phyloP scores from a whole-genome alignment of 2,888 invertebrate genomes.

The Monochamus alternatus region DNA sequence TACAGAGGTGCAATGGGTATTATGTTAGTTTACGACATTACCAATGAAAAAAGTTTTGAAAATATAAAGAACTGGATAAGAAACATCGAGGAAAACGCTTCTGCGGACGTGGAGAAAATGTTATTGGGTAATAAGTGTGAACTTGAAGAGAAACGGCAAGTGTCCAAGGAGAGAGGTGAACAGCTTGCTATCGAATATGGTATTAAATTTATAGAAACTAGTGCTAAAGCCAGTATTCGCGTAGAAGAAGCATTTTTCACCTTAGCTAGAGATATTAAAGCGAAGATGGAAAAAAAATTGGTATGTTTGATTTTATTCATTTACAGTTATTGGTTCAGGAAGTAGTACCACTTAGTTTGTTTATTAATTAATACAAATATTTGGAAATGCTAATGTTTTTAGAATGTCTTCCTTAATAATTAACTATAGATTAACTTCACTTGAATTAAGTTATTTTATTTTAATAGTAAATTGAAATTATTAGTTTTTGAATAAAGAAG shows the following conservation, averaged over 20 bases:
- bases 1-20: slow-evolving; percentile 99
- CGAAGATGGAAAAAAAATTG: slow-evolving; percentile 98
- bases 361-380: background rate
- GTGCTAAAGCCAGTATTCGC: slow-evolving; percentile 97
- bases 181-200: slow-evolving; percentile 98
- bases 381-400: background rate
- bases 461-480: background rate
- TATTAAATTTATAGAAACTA: slow-evolving; percentile 99
- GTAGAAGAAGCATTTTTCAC: slow-evolving; percentile 99
- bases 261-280: slow-evolving; percentile 96
- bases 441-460: background rate
- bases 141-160: slow-evolving; percentile 95
- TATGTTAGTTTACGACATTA: slow-evolving; percentile 99
- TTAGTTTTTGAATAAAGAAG: background rate
- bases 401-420: too few species aligned
- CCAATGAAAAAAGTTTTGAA: slow-evolving; percentile 99
- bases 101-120: slow-evolving; percentile 99
- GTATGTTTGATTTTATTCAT: slow-evolving; percentile 74
- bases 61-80: slow-evolving; percentile 99
- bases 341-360: background rate
- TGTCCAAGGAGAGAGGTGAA: slow-evolving; percentile 96
- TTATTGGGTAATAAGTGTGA: slow-evolving; percentile 98
- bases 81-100: slow-evolving; percentile 99
- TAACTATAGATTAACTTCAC: background rate
- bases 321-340: background rate